phyloP scores from a whole-genome alignment of 2,888 invertebrate genomes.

The Himalopsyche kuldschensis region DNA sequence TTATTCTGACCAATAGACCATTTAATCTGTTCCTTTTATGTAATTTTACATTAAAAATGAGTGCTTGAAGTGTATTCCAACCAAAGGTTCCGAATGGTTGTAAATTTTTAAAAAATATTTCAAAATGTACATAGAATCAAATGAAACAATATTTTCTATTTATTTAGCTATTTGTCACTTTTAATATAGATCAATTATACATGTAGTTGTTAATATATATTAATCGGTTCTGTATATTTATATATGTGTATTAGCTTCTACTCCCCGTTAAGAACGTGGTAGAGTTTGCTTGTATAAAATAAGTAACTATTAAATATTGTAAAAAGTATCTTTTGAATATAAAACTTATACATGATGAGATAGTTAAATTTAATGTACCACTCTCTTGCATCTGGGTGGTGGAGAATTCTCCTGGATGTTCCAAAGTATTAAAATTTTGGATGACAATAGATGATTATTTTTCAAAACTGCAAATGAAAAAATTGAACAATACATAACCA shows the following conservation, averaged over 20 bases:
- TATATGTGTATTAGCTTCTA: neutral
- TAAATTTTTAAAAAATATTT: neutral
- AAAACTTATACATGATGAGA: neutral
- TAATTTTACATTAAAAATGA: too few relatives aligned
- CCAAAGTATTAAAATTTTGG: neutral
- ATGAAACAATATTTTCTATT: neutral
- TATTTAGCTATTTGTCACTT: neutral
- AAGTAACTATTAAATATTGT: neutral
- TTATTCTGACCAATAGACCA: too few relatives aligned
- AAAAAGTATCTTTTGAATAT: neutral
- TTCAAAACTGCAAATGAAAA: too few relatives aligned
- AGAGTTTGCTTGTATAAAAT: neutral
- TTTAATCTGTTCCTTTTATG: too few relatives aligned
- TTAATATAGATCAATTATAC: neutral
- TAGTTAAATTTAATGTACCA: neutral
- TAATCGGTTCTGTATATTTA: neutral
- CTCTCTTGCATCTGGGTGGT: neutral
- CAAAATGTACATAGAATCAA: neutral
- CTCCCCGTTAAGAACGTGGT: neutral
- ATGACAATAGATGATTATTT: neutral
- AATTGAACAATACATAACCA: too few relatives aligned
- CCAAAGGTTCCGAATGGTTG: neutral
- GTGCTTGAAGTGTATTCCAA: too few relatives aligned
- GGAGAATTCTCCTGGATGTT: conserved; percentile 4
- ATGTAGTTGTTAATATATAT: neutral